Percentiles rank a stretch among this genome's conserved stretches.
These are phyloP conservation scores for Sinelater perroti DNA, from an alignment of 2,888 invertebrate species.

Conservation along the genomic window DNA sequence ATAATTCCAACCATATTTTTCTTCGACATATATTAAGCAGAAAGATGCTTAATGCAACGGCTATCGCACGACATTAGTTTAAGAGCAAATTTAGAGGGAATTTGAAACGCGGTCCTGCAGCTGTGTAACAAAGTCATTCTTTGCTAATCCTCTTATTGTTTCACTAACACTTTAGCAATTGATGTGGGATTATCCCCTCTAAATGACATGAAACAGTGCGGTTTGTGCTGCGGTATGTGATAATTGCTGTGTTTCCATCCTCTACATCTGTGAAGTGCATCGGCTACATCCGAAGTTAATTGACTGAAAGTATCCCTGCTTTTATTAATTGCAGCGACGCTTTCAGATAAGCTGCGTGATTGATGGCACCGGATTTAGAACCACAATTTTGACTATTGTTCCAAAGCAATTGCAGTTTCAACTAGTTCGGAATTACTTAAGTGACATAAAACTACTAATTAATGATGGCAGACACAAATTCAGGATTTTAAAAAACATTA, in stretches of 20 bases:
- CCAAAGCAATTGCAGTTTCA: constrained; percentile 1
- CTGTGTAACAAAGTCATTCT: constrained; percentile 21
- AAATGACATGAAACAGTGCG: constrained; percentile 17
- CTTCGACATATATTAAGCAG: no score
- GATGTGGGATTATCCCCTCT: constrained; percentile 30
- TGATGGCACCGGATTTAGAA: constrained; percentile 13
- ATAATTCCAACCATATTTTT: no score
- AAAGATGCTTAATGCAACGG: no score
- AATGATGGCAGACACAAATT: no score
- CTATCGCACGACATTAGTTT: no score
- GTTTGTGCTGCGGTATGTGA: constrained; percentile 29
- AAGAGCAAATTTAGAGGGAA: constrained; percentile 9
- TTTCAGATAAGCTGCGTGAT: constrained; percentile 19
- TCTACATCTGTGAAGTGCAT: constrained; percentile 23
- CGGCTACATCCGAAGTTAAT: constrained; percentile 21
- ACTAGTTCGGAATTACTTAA: no score
- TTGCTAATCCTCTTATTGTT: constrained; percentile 28
- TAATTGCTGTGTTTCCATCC: constrained; percentile 27
- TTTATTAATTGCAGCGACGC: constrained; percentile 15
- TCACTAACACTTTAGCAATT: constrained; percentile 26
- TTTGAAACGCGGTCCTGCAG: constrained; percentile 3
- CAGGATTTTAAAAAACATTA: no score
- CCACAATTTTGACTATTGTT: constrained; percentile 18
- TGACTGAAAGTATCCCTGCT: constrained; percentile 20
- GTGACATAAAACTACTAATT: no score